Conservation (phyloP, 1,140 invertebrate genomes). For the Drosophila eugracilis region DNA sequence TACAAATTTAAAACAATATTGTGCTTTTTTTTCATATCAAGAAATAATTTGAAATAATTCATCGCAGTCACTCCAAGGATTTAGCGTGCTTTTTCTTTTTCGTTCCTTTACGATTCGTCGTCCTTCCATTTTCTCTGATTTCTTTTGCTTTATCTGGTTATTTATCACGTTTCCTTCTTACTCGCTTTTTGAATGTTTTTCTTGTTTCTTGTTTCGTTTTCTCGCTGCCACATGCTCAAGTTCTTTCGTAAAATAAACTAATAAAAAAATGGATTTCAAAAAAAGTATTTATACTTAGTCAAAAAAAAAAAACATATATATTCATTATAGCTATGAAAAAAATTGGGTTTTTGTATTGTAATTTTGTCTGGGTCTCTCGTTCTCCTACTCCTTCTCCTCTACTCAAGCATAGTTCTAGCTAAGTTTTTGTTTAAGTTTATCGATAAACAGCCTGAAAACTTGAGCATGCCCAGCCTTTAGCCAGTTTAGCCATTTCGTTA, state of each 20-base stretch:
- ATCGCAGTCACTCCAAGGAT: constrained; percentile 13
- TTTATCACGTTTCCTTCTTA: constrained; percentile 52
- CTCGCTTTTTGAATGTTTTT: constrained; percentile 27
- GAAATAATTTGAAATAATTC: background rate
- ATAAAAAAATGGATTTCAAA: constrained; percentile 42
- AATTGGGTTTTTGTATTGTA: constrained; percentile 32
- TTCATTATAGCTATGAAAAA: constrained; percentile 55
- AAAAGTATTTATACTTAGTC: constrained; percentile 37
- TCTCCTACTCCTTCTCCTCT: constrained; percentile 36
- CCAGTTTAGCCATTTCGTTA: constrained; percentile 38
- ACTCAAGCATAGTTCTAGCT: constrained; percentile 21
- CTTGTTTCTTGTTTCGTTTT: constrained; percentile 19
- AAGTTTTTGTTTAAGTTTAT: constrained; percentile 33
- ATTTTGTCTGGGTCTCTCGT: constrained; percentile 48
- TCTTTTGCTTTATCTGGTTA: constrained; percentile 29
- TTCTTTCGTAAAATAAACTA: constrained; percentile 32
- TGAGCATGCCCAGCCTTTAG: constrained; percentile 48
- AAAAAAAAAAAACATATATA: constrained; percentile 42
- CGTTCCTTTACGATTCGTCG: constrained; percentile 10
- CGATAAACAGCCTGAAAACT: constrained; percentile 53
- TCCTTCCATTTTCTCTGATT: constrained; percentile 25
- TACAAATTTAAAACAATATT: constrained; percentile 22
- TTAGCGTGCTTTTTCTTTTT: constrained; percentile 27
- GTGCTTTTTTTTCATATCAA: background rate
- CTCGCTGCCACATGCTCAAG: constrained; percentile 48